Evolutionary conservation across 2,888 invertebrate species (phyloP).

Genomic region (Neoascia interrupta): DNA sequence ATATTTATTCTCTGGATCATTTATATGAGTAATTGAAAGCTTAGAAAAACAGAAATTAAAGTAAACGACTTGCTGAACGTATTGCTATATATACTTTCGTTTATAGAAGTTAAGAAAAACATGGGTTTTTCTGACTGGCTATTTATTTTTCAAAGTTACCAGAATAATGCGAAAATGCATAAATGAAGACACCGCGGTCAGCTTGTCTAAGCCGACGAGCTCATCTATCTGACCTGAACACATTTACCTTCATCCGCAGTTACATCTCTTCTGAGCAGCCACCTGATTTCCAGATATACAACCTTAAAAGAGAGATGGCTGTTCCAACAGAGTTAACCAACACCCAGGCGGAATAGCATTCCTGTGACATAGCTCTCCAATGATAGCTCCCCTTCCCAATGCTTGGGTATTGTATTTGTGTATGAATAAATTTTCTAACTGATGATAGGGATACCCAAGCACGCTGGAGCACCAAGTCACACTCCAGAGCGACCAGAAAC

Average conservation of each 20-base stretch:
- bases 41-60: no score
- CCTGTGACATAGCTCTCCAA: constrained; percentile 36
- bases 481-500: constrained; percentile 37
- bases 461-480: constrained; percentile 3
- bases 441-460: constrained; percentile 44
- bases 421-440: constrained; percentile 60
- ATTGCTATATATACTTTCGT: no score
- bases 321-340: not conserved
- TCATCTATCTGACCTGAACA: constrained; percentile 53
- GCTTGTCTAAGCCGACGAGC: not conserved
- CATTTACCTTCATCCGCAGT: constrained; percentile 12
- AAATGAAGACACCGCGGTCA: no score
- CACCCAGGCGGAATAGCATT: constrained; percentile 16
- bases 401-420: constrained; percentile 48
- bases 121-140: no score
- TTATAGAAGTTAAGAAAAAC: no score
- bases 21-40: no score
- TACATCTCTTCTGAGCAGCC: constrained; percentile 21
- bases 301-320: constrained; percentile 18
- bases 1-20: no score
- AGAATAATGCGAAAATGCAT: no score
- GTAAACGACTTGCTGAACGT: no score
- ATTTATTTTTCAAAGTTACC: no score
- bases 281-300: constrained; percentile 49
- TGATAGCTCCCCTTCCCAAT: constrained; percentile 22